Evolutionary conservation across 2,888 invertebrate species (phyloP).

Genomic region (Griposia aprilina): DNA sequence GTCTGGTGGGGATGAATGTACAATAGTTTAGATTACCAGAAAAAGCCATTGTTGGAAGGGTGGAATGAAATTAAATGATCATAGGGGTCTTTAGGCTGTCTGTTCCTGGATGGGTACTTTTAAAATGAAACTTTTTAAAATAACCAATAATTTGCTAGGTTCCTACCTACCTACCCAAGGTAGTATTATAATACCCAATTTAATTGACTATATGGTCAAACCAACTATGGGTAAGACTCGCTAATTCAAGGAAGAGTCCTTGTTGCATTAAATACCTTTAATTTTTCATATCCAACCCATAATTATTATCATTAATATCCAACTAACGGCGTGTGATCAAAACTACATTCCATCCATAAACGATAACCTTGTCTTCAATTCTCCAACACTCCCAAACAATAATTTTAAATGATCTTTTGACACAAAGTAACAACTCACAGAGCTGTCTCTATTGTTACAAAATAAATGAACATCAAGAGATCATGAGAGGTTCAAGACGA

Average conservation of each 20-base stretch:
- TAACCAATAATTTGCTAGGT: neutral
- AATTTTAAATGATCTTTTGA: conserved; percentile 14
- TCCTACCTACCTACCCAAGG: neutral
- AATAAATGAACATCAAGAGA: neutral
- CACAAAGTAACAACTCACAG: conserved; percentile 3
- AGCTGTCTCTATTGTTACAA: neutral
- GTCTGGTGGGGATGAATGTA: conserved; percentile 6
- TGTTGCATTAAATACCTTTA: too few relatives aligned
- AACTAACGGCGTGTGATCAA: neutral
- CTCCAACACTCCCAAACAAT: neutral
- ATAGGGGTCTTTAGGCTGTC: neutral
- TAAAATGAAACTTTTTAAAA: neutral
- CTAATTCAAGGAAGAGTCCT: neutral
- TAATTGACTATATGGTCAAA: neutral
- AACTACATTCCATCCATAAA: neutral
- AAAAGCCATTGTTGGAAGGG: neutral
- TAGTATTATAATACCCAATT: neutral
- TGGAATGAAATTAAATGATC: neutral
- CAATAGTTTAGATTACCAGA: conserved; percentile 1
- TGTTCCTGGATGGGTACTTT: neutral
- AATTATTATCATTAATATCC: too few relatives aligned
- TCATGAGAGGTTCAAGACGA: neutral
- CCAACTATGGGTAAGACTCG: neutral
- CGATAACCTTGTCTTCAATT: conserved; percentile 22
- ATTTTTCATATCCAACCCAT: neutral